Base-by-base conservation (phyloP, 2,888 invertebrate genomes). In the Dichetophora obliterata region DNA sequence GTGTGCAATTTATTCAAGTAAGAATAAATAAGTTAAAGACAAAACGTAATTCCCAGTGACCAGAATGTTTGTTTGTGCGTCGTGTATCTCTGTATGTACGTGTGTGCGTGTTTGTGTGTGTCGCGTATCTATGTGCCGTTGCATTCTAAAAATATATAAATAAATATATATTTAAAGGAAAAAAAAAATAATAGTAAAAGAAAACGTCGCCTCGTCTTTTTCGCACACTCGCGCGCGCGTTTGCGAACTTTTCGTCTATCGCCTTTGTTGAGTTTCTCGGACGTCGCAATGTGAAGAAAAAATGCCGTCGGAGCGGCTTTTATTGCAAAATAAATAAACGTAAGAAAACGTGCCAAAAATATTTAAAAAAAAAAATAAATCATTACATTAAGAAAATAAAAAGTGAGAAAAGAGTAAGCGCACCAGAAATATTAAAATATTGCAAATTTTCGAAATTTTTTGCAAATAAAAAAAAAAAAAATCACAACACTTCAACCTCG, bases 281-380 rank as follows among this genome's bases (percentile, higher is more conserved):
- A 24, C 57, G 72, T 59, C 48, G 72, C 59, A 37, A 43, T 59
- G 54, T 72, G 57, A 34, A 57, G 22, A 9, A 43, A 43, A 68
- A 75, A 73, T 77, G 81, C 83, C 83, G 83, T 78, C 84, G 85
- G 84, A 59, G 43, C 59, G 59, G 50, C 69, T 70, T 70, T n/a
- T 34, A 52, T 11, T 5, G 73, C 34, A 27, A 70, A 71, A 24
- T 22, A 50, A 76, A 66, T 24, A 74, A 65, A 74, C 22, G 16
- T 1, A 54, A 54, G n/a, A n/a, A n/a, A 22, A 54, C 54, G 74
- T 74, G 74, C 74, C 74, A 74, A 74, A 74, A 74, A 66, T 50
- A 68, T 68, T 31, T 11, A 68, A 31, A 74, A 65, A 52, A 65
- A 69, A 57, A 75, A 66, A 77, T 72, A 75, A 74, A 75, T 73